Evolutionary conservation across 2,797 vertebrate genomes (phyloP), one percentile per base, ranked within the genome.

Genomic region (Cirrhinus mrigala): DNA sequence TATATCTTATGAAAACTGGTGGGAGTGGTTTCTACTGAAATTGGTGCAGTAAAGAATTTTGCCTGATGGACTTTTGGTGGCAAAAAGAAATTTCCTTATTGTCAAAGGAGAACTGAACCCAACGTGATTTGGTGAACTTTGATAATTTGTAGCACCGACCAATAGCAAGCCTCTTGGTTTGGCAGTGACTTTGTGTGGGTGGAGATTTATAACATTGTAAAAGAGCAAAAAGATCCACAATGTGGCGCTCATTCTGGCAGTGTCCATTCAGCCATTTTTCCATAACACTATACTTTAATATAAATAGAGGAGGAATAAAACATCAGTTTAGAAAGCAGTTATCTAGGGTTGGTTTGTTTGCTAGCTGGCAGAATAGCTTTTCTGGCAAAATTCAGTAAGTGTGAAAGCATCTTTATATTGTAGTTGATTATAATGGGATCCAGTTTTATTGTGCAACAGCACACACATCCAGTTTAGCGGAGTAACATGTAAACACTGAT

Each of bases 401-500:
- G 68, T 29, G 52, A 52, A 27, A 5, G 62, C 77, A 48, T 37
- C 60, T 79, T 64, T 79, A 15, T 70, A 54, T 5, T 29, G 8
- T 80, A 77, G 33, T 44, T 44, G 29, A 66, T n/a, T 64, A 27
- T 56, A 68, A 77, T 27, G 11, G 10, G 6, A 66, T 76, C 8
- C 12, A 8, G n/a, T 46, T 74, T 64, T 8, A 40, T 84, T 37
- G 20, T 12, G 27, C 27, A 24, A 48, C 62, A 54, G 11, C 20
- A 3, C 10, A 52, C 46, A 6, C 1, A 27, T 79, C 50, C 6
- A 11, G 22, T 20, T 27, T 18, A 77, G n/a, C 60, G 22, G 46
- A 6, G 11, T 76, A 27, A 69, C 62, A 40, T 77, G 83, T 85
- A 85, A 79, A 79, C 76, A 73, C 16, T 18, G 18, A 85, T 62